Evolutionary conservation across 2,113 vertebrate genomes (phyloP), one percentile per base, ranked within the genome.

Genomic region (Loxodonta africana): DNA sequence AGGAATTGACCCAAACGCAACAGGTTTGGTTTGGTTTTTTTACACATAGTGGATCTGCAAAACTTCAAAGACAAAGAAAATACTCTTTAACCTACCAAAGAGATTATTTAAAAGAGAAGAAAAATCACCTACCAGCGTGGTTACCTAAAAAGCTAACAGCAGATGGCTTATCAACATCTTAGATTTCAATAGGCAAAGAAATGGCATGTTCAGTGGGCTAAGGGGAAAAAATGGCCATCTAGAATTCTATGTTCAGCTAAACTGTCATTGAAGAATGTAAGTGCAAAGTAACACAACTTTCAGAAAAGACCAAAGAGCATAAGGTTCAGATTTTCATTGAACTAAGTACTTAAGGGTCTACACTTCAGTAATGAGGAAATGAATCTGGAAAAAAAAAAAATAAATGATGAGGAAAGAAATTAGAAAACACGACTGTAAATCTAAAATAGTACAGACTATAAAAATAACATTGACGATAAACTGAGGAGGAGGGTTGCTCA

Each of bases 61-160:
- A 48, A 48, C 48, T 48, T 48, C 48, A 48, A 48, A 48, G 48
- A 48, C 25, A 83, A 88, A 87, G 28, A 82, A 3, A 89, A 76
- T 90, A 63, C 28, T 83, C 28, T 90, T 71, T 87, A 93, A 87
- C 71, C 74, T 92, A 74, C 41, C 37, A 67, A 90, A 69, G 18
- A 37, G 71, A 90, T 81, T 88, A 95, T 95, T 80, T 76, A 96
- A 51, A 91, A 85, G 15, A 88, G 78, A 21, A 91, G 30, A 85
- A 95, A 95, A 85, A 21, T 8, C 57, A 48, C 44, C n/a, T 96
- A 62, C n/a, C 21, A 67, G 26, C 15, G 44, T 46, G 12, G 48
- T 63, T 71, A 74, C 65, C n/a, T 85, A 89, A 95, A 92, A 95
- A 81, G 63, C 25, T 91, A 14, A 83, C 6, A 62, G 37, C 12